Percentiles rank a stretch among this genome's conserved stretches.
phyloP scores from a whole-genome alignment of 2,113 vertebrate genomes.

The Paramisgurnus dabryanus region DNA sequence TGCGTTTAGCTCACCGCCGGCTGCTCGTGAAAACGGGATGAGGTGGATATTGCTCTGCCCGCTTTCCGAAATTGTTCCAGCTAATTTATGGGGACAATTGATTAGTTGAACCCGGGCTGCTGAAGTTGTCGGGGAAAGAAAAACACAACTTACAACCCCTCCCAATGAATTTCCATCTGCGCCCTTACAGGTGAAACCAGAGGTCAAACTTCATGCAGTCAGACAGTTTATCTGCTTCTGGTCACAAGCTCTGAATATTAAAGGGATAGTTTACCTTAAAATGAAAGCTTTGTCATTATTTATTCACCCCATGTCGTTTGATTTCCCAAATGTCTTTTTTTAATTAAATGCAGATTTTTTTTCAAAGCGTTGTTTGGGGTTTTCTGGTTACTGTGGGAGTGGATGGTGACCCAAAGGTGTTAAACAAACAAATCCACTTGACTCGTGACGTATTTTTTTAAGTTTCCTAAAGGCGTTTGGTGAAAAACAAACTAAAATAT shows the following conservation, averaged over 20 bases:
- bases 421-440: too few relatives aligned
- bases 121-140: conserved; percentile 36
- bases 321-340: too few relatives aligned
- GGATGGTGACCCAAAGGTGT: too few relatives aligned
- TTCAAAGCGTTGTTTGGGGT: too few relatives aligned
- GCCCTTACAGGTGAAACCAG: neutral
- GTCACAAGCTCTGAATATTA: neutral
- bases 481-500: too few relatives aligned
- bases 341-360: too few relatives aligned
- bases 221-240: neutral
- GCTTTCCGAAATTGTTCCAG: conserved; percentile 62
- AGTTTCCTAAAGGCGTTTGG: too few relatives aligned
- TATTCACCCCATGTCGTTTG: too few relatives aligned
- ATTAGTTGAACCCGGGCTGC: conserved; percentile 37
- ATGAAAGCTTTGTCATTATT: too few relatives aligned
- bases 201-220: neutral
- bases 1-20: conserved; percentile 79
- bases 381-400: too few relatives aligned
- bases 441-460: too few relatives aligned
- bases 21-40: conserved; percentile 75
- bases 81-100: conserved; percentile 64
- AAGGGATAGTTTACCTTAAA: too few relatives aligned
- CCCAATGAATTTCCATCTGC: neutral
- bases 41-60: conserved; percentile 69
- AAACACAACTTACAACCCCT: neutral